Base-by-base conservation (phyloP, 2,797 vertebrate genomes). In the Crax fasciolata region DNA sequence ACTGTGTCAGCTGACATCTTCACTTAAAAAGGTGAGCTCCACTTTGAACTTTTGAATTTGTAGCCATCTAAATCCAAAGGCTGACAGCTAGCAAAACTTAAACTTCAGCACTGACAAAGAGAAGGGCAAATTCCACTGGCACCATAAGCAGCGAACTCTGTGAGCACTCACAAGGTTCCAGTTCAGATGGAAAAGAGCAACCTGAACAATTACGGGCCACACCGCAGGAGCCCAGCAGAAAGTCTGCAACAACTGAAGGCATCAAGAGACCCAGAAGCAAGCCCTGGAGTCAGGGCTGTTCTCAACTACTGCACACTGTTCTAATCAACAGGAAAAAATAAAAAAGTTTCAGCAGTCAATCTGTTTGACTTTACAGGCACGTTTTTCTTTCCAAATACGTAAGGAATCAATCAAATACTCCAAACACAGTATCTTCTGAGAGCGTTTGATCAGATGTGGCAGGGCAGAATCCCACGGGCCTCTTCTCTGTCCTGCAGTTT, bases 31-130 rank as follows among this genome's bases (percentile, higher is more conserved):
- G 54, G 67, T 89, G 16, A 77, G 57, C 44, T 89, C 55, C 52
- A 27, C 84, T 89, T 94, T 79, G 63, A 95, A 90, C 67, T 59
- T 83, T 65, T 71, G 78, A 84, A 49, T 80, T 70, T 66, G 58
- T 43, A 91, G 71, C 30, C 84, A 87, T 46, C 54, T 72, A 85
- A 93, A 86, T 94, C 95, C 90, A 94, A 94, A 97, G 84, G 66
- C 73, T 67, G 41, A 63, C 43, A 93, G 57, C 6, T 27, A 93
- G 73, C 23, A 93, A 61, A 93, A 96, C 49, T 81, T 67, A 85
- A 94, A 92, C 32, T 89, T 48, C 51, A 91, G n/a, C 10, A 81
- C 25, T 70, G 74, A 57, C 52, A 82, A 71, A 79, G 48, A 73
- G 28, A 94, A 93, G 21, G 19, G 46, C 15, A 80, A 85, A 80